These are phyloP conservation scores for Macrochelys suwanniensis DNA, from an alignment of 2,797 vertebrate species.

Conservation along the genomic window DNA sequence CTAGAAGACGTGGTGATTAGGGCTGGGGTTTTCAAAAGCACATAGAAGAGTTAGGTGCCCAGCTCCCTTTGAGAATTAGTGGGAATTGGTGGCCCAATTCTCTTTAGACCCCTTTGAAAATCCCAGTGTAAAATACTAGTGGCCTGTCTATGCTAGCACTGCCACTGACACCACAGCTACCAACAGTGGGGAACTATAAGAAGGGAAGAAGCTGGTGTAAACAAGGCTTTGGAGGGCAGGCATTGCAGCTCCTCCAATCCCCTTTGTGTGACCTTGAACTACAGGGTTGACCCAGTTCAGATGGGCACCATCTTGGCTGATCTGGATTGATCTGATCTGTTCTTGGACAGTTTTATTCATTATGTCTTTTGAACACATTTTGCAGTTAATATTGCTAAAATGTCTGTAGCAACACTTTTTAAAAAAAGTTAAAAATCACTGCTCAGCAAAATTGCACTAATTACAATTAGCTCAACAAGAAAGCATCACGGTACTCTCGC, in stretches of 20 bases:
- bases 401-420: no score
- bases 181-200: background rate
- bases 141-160: constrained; percentile 11
- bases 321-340: no score
- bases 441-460: no score
- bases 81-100: constrained; percentile 15
- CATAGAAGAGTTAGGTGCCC: fast-evolving
- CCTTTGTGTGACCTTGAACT: background rate
- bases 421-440: no score
- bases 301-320: background rate
- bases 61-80: constrained; percentile 16
- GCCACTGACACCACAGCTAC: background rate
- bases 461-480: background rate
- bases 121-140: background rate
- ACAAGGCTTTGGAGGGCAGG: background rate
- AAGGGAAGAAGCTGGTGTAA: background rate
- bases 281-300: background rate
- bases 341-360: no score
- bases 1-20: constrained; percentile 32
- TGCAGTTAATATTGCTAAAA: no score
- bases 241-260: background rate
- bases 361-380: no score
- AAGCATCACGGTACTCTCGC: background rate
- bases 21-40: constrained; percentile 36
- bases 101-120: background rate